Evolutionary conservation across 2,888 invertebrate species (phyloP).

Genomic region (Tridacna gigas): DNA sequence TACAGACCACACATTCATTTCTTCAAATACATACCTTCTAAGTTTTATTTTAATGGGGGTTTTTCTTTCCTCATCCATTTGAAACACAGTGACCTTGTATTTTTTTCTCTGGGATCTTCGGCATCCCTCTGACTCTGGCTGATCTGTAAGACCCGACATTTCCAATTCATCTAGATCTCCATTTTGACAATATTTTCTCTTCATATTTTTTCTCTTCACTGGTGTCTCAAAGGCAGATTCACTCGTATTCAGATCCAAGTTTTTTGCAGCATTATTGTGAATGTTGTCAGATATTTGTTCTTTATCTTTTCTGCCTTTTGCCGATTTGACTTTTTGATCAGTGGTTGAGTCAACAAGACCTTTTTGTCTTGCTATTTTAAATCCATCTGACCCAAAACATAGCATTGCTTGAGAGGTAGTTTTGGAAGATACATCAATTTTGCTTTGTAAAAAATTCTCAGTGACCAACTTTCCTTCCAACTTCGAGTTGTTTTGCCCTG

Average conservation of each 20-base stretch:
- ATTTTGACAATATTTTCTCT: slow-evolving; percentile 29
- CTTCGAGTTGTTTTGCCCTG: slow-evolving; percentile 18
- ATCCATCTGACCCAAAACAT: slow-evolving; percentile 63
- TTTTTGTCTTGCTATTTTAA: slow-evolving; percentile 55
- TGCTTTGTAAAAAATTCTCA: slow-evolving; percentile 30
- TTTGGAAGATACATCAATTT: slow-evolving; percentile 6
- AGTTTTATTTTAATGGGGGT: slow-evolving; percentile 74
- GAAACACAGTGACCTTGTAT: slow-evolving; percentile 70
- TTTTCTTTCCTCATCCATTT: slow-evolving; percentile 65
- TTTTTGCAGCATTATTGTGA: background rate
- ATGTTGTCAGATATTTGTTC: background rate
- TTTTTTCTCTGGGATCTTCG: slow-evolving; percentile 60
- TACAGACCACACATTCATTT: too few species aligned
- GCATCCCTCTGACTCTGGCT: slow-evolving; percentile 21
- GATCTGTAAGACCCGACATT: slow-evolving; percentile 36
- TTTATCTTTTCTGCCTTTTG: background rate
- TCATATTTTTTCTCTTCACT: slow-evolving; percentile 25
- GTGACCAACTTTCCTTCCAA: slow-evolving; percentile 22
- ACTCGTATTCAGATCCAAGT: slow-evolving; percentile 25
- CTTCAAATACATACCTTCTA: slow-evolving; percentile 61
- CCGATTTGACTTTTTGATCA: slow-evolving; percentile 14
- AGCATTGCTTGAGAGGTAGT: slow-evolving; percentile 68
- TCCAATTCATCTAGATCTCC: background rate
- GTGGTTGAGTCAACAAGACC: background rate
- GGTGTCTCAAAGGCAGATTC: slow-evolving; percentile 50